A percentile compares a stretch with the other conserved stretches of the same genome.
Evolutionary conservation across 1,140 invertebrate species (phyloP).

Genomic region (Apolygus lucorum): DNA sequence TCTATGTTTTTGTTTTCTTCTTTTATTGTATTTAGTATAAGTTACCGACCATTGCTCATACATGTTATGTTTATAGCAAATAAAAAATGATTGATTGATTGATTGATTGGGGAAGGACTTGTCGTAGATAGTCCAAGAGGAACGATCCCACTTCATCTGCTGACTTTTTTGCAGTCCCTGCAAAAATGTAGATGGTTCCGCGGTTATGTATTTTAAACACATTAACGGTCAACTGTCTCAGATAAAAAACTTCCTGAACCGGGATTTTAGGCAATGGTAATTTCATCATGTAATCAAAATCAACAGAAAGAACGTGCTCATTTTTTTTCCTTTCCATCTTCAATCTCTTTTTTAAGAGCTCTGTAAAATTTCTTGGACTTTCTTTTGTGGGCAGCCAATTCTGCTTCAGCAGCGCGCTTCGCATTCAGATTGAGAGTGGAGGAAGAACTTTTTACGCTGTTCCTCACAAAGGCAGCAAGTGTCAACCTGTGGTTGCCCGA

Average conservation of each 20-base stretch:
- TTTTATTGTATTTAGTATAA: no score
- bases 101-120: background rate
- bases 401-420: background rate
- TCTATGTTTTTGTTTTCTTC: no score
- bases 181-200: background rate
- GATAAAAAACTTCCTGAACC: no score
- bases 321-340: background rate
- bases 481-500: conserved; percentile 22
- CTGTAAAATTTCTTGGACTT: background rate
- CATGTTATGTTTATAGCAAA: no score
- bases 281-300: background rate
- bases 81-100: no score
- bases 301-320: background rate
- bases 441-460: conserved; percentile 19
- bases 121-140: background rate
- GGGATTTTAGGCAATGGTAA: background rate
- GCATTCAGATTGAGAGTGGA: conserved; percentile 5
- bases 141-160: no score
- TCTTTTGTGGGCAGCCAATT: background rate
- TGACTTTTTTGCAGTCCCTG: no score
- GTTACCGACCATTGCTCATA: no score
- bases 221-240: background rate
- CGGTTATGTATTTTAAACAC: background rate
- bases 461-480: conserved; percentile 20
- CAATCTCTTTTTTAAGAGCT: background rate